These are phyloP conservation scores for Oopsacas minuta DNA, from an alignment of 37 sponge, comb jelly and placozoan species.

Conservation along the genomic window DNA sequence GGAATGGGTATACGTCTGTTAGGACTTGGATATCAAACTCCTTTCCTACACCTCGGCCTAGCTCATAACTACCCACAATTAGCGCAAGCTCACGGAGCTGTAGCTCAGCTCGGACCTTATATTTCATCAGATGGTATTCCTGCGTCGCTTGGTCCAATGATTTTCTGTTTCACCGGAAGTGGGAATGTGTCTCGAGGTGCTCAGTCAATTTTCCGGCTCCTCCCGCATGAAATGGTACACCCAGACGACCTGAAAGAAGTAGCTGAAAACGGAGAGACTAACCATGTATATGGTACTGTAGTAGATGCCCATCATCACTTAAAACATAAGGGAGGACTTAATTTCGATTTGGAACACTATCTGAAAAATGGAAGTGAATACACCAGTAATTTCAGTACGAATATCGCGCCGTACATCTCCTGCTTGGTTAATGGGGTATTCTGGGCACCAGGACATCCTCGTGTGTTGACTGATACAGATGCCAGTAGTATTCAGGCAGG, in stretches of 20 bases:
- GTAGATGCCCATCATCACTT: constrained; percentile 51
- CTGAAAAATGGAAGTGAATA: constrained; percentile 35
- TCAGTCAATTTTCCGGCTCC: constrained; percentile 68
- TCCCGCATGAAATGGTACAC: constrained; percentile 78
- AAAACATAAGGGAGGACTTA: constrained; percentile 28
- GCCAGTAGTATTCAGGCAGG: constrained; percentile 26
- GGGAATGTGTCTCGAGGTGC: constrained; percentile 97
- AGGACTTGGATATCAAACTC: constrained; percentile 80
- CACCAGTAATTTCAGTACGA: constrained; percentile 2
- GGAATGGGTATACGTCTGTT: constrained; percentile 82
- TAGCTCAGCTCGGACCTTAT: constrained; percentile 52
- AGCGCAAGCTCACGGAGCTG: constrained; percentile 62
- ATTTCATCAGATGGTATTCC: constrained; percentile 52
- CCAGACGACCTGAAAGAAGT: constrained; percentile 64
- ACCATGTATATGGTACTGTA: constrained; percentile 53
- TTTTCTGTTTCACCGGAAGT: constrained; percentile 84
- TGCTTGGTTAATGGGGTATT: constrained; percentile 82
- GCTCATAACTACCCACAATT: constrained; percentile 82
- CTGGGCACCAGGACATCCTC: constrained; percentile 69
- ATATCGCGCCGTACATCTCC: constrained; percentile 82
- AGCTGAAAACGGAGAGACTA: constrained; percentile 52
- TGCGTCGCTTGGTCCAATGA: constrained; percentile 50
- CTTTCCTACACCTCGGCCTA: constrained; percentile 75
- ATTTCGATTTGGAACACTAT: constrained; percentile 40
- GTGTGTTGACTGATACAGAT: constrained; percentile 54